Base-by-base conservation (phyloP, 2,113 vertebrate genomes). In the Phrynosoma platyrhinos region DNA sequence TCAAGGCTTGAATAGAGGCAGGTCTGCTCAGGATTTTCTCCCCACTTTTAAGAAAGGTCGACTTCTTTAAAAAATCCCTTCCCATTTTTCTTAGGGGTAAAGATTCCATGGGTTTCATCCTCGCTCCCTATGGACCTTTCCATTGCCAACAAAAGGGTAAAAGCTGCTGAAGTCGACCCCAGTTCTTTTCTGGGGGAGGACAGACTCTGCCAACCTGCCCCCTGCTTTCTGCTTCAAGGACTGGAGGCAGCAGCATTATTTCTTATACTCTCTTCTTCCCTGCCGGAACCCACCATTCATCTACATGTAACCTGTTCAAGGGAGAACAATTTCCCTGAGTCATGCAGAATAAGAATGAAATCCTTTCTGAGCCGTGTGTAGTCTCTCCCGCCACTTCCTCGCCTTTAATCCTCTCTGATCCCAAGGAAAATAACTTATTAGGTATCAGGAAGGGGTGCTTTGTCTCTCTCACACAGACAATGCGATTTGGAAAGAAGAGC, bases 41-140 rank as follows among this genome's bases (percentile, higher is more conserved):
- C 47, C 47, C 47, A 47, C 47, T 47, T 4, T 47, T 7, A 47
- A 62, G 58, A 62, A 16, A 2, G 2, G 18, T 62, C 13, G 58
- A 18, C 58, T 62, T 62, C 58, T 2, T 58, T 58, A 2, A 62
- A 62, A 14, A 62, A 4, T 10, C 55, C 55, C 14, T 47, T 47
- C 5, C 1, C 47, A 47, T 7, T 47, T 47, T 47, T 7, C 47
- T 47, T 47, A 47, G 4, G 47, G 4, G 47, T 5, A 47, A 47
- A 47, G 2, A 47, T 47, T 36, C 36, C 36, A 36, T 36, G 36
- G 36, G 36, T 36, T 36, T 36, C 55, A 16, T 16, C 20, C 64
- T 66, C 23, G 64, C 64, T 66, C 84, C 92, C 86, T 93, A 89
- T 86, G 88, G 81, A 89, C 80, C 12, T 9, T 76, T 16, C 2